A percentile compares a stretch with the other conserved stretches of the same genome.
Conservation (phyloP, 2,888 invertebrate species). For the Mimachlamys varia region DNA sequence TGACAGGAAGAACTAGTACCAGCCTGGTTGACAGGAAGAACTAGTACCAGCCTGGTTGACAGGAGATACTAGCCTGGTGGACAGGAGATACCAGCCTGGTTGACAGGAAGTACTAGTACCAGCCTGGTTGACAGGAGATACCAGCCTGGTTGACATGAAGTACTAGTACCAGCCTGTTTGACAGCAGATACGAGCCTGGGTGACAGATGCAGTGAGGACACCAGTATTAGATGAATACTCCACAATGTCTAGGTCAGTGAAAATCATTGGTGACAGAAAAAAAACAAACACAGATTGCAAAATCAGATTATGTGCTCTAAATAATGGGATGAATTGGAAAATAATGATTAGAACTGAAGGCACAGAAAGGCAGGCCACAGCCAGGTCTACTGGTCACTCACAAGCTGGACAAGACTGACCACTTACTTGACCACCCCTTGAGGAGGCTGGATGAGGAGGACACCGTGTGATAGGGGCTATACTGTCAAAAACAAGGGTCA, state of each 20-base stretch:
- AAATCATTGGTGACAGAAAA: slow-evolving; percentile 6
- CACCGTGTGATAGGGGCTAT: slow-evolving; percentile 92
- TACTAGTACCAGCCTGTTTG: no score
- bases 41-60: no score
- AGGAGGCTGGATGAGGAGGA: slow-evolving; percentile 90
- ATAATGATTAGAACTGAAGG: slow-evolving; percentile 21
- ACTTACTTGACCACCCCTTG: slow-evolving; percentile 88
- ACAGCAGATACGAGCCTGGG: no score
- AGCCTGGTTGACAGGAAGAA: no score
- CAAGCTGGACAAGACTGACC: slow-evolving; percentile 26
- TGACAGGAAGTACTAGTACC: no score
- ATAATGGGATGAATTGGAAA: not conserved
- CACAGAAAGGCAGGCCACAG: slow-evolving; percentile 34
- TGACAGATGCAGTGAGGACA: no score
- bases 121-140: no score
- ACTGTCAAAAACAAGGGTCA: slow-evolving; percentile 67
- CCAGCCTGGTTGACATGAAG: no score
- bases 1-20: no score
- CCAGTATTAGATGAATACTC: not conserved
- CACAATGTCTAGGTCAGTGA: not conserved
- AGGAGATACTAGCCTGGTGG: no score
- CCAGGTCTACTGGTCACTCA: slow-evolving; percentile 25
- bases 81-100: no score
- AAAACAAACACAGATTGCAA: slow-evolving; percentile 21
- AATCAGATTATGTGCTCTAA: slow-evolving; percentile 1